phyloP scores from a whole-genome alignment of 53 echinoderm and acorn worm genomes.

The Apostichopus leukothele region DNA sequence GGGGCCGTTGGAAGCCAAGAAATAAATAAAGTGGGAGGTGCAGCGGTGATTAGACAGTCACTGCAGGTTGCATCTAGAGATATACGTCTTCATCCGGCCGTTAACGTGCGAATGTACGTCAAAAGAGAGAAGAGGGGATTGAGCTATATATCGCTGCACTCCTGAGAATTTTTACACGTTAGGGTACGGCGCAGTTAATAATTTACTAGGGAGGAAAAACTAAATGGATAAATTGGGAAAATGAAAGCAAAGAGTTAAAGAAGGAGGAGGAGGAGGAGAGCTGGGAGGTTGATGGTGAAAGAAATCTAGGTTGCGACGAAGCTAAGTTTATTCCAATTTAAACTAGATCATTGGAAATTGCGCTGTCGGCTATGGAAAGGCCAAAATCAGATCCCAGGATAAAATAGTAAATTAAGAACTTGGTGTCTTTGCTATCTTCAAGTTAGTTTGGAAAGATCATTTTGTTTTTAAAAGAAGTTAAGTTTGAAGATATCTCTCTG shows the following conservation, averaged over 20 bases:
- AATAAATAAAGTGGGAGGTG: not conserved
- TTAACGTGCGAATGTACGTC: not conserved
- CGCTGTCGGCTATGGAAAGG: not conserved
- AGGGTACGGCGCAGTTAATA: not conserved
- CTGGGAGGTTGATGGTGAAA: not conserved
- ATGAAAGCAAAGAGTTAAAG: not conserved
- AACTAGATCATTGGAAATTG: conserved; percentile 37
- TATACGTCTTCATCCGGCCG: not conserved
- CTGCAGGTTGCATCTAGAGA: not conserved
- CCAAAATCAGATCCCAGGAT: not conserved
- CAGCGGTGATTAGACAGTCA: no score
- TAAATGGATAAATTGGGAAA: conserved; percentile 19
- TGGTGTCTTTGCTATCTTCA: no score
- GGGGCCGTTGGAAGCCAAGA: not conserved
- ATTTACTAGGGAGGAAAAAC: conserved; percentile 1
- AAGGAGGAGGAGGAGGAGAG: not conserved
- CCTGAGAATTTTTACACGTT: not conserved
- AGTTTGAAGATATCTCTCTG: no score
- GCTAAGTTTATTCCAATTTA: not conserved
- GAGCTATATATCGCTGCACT: not conserved
- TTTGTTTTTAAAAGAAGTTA: no score
- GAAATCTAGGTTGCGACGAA: conserved; percentile 25
- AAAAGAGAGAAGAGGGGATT: not conserved
- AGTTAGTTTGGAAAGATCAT: no score
- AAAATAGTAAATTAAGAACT: not conserved